These are phyloP conservation scores for Tachycineta bicolor DNA, from an alignment of 2,113 vertebrate species.

Conservation along the genomic window DNA sequence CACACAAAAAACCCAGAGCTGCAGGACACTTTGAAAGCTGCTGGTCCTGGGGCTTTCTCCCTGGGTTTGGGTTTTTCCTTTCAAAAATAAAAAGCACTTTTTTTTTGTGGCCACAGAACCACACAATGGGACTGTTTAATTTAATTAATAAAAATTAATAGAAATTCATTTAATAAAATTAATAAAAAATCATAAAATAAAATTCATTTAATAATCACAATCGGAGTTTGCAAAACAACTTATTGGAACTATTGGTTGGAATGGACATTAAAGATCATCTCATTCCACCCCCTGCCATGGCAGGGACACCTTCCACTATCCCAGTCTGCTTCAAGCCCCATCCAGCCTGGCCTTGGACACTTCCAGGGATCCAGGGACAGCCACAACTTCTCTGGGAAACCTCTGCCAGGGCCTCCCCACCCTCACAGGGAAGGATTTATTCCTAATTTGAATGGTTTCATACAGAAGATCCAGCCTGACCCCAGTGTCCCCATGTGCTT, in stretches of 20 bases:
- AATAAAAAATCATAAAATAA: background rate
- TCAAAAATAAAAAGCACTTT: background rate
- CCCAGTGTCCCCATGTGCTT: rapidly evolving
- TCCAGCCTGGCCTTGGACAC: background rate
- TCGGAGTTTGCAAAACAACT: background rate
- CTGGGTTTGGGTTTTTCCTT: background rate
- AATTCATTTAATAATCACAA: background rate
- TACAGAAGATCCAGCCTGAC: background rate
- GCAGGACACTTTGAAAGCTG: background rate
- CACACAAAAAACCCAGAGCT: background rate
- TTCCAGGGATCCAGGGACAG: background rate
- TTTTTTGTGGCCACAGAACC: background rate
- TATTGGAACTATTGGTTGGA: background rate
- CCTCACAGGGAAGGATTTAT: background rate
- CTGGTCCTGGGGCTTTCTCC: background rate
- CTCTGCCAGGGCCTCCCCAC: rapidly evolving
- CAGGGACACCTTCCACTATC: background rate
- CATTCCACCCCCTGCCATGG: background rate
- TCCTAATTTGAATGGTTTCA: background rate
- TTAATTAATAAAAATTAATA: too few species aligned
- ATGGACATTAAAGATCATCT: background rate
- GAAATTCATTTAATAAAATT: too few species aligned
- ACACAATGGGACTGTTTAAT: background rate
- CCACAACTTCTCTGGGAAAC: rapidly evolving
- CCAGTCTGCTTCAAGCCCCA: rapidly evolving